Evolutionary conservation across 30 jellyfish, hydroid and myxozoan species (phyloP).

Genomic region (Chrysaora quinquecirrha): DNA sequence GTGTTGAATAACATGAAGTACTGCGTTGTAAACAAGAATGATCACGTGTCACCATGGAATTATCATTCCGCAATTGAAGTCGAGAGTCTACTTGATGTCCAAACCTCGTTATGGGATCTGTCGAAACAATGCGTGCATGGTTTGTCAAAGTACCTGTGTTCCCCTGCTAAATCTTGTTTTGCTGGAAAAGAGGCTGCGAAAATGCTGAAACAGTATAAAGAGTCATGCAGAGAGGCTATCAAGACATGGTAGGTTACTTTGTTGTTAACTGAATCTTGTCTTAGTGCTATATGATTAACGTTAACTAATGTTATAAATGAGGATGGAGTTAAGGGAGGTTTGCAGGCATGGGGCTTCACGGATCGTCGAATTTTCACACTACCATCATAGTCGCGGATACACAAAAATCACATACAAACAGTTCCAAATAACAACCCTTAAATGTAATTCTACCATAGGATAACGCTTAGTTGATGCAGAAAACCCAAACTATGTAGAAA

Average conservation of each 20-base stretch:
- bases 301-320: no score
- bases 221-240: constrained; percentile 33
- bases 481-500: no score
- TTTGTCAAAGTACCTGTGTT: constrained; percentile 48
- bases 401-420: no score
- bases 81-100: constrained; percentile 42
- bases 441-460: no score
- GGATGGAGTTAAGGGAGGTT: no score
- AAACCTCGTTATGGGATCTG: constrained; percentile 14
- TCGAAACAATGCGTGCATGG: constrained; percentile 16
- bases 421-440: no score
- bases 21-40: constrained; percentile 16
- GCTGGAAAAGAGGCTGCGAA: neutral
- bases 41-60: constrained; percentile 68
- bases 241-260: constrained; percentile 54
- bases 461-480: no score
- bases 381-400: no score
- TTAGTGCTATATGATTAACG: no score
- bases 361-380: no score
- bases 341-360: no score
- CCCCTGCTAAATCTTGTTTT: constrained; percentile 32
- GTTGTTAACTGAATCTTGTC: no score
- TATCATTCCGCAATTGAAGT: constrained; percentile 53
- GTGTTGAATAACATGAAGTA: constrained; percentile 4
- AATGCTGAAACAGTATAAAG: neutral